Evolutionary conservation across 2,113 vertebrate genomes (phyloP), one percentile per base, ranked within the genome.

Genomic region (Trogon melanurus): DNA sequence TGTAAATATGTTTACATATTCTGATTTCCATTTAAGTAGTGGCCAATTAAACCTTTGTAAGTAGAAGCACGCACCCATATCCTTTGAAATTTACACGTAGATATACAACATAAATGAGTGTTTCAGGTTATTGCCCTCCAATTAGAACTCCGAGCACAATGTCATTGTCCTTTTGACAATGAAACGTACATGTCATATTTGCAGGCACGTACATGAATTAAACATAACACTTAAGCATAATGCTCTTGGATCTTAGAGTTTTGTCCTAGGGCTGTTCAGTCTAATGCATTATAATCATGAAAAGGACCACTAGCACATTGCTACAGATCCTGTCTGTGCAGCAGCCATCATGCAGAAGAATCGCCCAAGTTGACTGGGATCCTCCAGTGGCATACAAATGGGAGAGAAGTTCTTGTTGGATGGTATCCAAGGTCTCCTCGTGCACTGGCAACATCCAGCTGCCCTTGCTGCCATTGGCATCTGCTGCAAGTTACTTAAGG

Each of bases 11-110:
- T 92, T 95, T 94, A 91, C 89, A 85, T 62, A 72, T 25, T 32
- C 66, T 82, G 58, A 95, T 91, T 95, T 91, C 70, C 62, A 54
- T 95, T 79, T 95, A 95, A 94, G 89, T 47, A 79, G n/a, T 76
- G 50, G 66, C 78, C 50, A 95, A 95, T 95, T 96, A 95, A 95
- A 58, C 45, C 50, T 72, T 89, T 79, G 10, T 72, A 87, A 87
- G 62, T 45, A 79, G 58, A 89, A 82, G 34, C 32, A 78, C 84
- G n/a, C 54, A 72, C 41, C 16, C 25, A 65, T 45, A 89, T 45
- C 50, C 66, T 95, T 93, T 89, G 70, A 94, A 92, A 89, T 92
- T 47, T 85, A 11, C 54, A 82, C 25, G 54, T 29, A 76, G 74
- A 19, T 72, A 65, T 45, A 48, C 62, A 72, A 79, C 26, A 58